Percentiles rank a stretch among this genome's conserved stretches.
Evolutionary conservation across 2,797 vertebrate species (phyloP).

Genomic region (Protosalanx chinensis): DNA sequence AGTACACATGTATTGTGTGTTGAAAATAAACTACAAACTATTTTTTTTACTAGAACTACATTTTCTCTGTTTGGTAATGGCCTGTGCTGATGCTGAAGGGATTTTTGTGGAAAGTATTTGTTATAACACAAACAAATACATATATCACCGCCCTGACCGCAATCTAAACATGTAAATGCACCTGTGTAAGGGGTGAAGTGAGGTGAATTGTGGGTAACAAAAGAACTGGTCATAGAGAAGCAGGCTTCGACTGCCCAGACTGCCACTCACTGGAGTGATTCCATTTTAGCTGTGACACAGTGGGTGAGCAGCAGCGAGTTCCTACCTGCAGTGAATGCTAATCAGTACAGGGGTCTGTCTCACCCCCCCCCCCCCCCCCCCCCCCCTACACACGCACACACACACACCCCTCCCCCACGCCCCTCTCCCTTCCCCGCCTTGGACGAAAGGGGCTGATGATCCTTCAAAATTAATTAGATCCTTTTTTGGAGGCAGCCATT

Average conservation of each 20-base stretch:
- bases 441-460: slow-evolving; percentile 96
- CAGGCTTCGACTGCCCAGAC: slow-evolving; percentile 70
- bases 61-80: slow-evolving; percentile 24
- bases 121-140: slow-evolving; percentile 57
- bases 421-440: slow-evolving; percentile 77
- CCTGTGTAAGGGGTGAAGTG: slow-evolving; percentile 71
- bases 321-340: slow-evolving; percentile 99
- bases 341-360: slow-evolving; percentile 94
- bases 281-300: slow-evolving; percentile 92
- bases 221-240: slow-evolving; percentile 64
- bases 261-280: slow-evolving; percentile 79
- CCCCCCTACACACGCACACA: slow-evolving; percentile 34
- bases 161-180: slow-evolving; percentile 67
- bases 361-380: slow-evolving; percentile 43
- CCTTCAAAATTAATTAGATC: slow-evolving; percentile 99
- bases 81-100: slow-evolving; percentile 42
- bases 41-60: background rate
- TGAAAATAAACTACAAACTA: slow-evolving; percentile 11
- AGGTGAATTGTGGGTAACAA: slow-evolving; percentile 73
- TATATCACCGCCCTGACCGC: slow-evolving; percentile 33
- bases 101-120: slow-evolving; percentile 21
- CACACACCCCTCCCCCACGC: slow-evolving; percentile 7
- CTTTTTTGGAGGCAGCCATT: slow-evolving; percentile 76
- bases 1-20: slow-evolving; percentile 11
- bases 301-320: slow-evolving; percentile 96